Evolutionary conservation across 1,140 invertebrate species (phyloP), one percentile per base, ranked within the genome.

Genomic region (Aleiodes sp.): DNA sequence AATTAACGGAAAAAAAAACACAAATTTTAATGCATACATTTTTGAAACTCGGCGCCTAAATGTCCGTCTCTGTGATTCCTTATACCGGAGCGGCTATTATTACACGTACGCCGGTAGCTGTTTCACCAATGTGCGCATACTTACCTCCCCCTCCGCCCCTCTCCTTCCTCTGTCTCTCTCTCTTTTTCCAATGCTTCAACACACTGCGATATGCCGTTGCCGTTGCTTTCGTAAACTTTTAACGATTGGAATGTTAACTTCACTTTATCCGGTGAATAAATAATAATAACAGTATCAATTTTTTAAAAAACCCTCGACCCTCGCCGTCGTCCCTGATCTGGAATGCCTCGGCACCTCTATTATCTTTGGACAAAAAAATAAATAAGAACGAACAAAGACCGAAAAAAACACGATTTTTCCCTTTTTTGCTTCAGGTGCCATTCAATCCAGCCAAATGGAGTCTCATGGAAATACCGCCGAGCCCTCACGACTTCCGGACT

Each of bases 401-500:
- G 31, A 33, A 33, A 33, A 33, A 8, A 8, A 8, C 31, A 8
- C 4, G 43, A 16, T 60, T 33, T 29, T 61, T 69, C 26, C 43
- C 60, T 46, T 31, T 82, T 85, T 87, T 70, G 83, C 89, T 89
- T 41, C 88, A 92, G 91, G 90, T 78, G 89, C 90, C 59, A 56
- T 69, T 31, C 24, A 63, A 62, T 88, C 90, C 65, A 91, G 89
- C 76, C 90, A 90, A 87, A 86, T 86, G 76, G 88, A 89, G 71
- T 72, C 78, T 60, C 78, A 73, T 76, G 79, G 78, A 74, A 81
- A 78, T 71, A 87, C 73, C 86, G 87, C 75, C 43, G 65, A 61
- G 84, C 87, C 87, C 87, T 86, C 80, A 85, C 87, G 87, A 78
- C 88, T 87, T 79, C 87, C 88, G 67, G 90, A 89, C 67, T 93